Base-by-base conservation (phyloP, 2,113 vertebrate genomes). In the Ciconia stormi region DNA sequence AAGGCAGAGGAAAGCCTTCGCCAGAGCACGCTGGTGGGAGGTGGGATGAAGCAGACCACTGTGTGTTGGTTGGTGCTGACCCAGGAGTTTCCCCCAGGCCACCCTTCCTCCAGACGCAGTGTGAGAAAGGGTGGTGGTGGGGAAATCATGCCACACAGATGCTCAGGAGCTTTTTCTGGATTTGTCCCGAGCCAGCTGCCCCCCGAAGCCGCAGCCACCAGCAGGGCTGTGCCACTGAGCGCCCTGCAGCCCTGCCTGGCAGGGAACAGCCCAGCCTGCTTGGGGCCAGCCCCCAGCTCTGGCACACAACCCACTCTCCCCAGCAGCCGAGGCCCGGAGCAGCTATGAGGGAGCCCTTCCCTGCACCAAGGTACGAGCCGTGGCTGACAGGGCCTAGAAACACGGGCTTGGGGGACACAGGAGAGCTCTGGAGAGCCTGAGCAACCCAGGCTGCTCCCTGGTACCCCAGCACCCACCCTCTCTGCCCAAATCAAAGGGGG, bases 1-100 rank as follows among this genome's bases (percentile, higher is more conserved):
- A 22, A 53, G 13, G 34, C 1, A 0, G 46, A 18, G 30, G 46
- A 25, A 38, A 22, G 22, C 15, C 16, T 9, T n/a, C 0, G 2
- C 42, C n/a, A 29, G n/a, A 63, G 26, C 38, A n/a, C 0, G 1
- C 40, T 50, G 72, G 36, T 11, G 26, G 42, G 42, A 46, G 27
- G 38, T 2, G 4, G 38, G 36, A 87, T 30, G 30, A 67, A 25
- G 52, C 38, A 44, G 32, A 23, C 32, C 30, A 6, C 13, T 5
- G 3, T 11, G 34, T 46, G 7, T 26, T 50, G 4, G 34, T 10
- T 22, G 16, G 21, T 9, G 29, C 62, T 40, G 42, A 36, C 36
- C 52, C 63, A 11, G 8, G 30, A 61, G 29, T 3, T 4, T 8
- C 10, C 10, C 47, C 46, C 16, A 10, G 53, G 5, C 27, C 26